Conservation (phyloP, 2,888 invertebrate genomes). For the Harpagoxenus sublaevis region DNA sequence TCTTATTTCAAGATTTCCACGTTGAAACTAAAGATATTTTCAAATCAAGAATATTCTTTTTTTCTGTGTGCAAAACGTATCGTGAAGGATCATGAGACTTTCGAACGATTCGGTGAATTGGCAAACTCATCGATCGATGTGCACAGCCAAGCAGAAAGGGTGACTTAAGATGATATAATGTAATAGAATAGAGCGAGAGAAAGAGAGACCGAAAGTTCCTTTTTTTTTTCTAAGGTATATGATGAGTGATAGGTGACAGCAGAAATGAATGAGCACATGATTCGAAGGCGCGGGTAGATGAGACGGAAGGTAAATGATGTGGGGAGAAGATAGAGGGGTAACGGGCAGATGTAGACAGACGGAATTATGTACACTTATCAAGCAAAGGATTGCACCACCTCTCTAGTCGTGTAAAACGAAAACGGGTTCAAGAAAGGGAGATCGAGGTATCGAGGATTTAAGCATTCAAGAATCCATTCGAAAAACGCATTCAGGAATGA, state of each 20-base stretch:
- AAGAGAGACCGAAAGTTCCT: conserved; percentile 31
- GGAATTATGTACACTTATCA: conserved; percentile 47
- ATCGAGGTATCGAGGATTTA: conserved; percentile 16
- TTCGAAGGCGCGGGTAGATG: conserved; percentile 53
- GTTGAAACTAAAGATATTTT: no score
- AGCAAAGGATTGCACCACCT: conserved; percentile 48
- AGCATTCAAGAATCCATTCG: conserved; percentile 43
- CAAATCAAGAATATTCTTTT: no score
- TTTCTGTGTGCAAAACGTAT: conserved; percentile 10
- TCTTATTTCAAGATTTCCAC: no score
- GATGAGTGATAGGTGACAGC: conserved; percentile 74
- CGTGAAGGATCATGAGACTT: conserved; percentile 55
- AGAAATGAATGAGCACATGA: conserved; percentile 78
- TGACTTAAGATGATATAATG: conserved; percentile 55
- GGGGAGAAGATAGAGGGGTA: conserved; percentile 1
- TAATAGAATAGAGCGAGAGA: conserved; percentile 44
- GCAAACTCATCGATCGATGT: conserved; percentile 79
- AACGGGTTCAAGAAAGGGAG: conserved; percentile 17
- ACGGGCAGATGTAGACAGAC: conserved; percentile 48
- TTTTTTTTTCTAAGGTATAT: conserved; percentile 46
- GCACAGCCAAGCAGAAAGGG: conserved; percentile 80
- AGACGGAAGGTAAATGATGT: conserved; percentile 23
- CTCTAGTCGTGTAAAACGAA: neutral
- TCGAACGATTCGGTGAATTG: conserved; percentile 63
- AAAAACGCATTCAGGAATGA: conserved; percentile 26